Conservation (phyloP, 2,797 vertebrate species). For the Decapterus maruadsi region DNA sequence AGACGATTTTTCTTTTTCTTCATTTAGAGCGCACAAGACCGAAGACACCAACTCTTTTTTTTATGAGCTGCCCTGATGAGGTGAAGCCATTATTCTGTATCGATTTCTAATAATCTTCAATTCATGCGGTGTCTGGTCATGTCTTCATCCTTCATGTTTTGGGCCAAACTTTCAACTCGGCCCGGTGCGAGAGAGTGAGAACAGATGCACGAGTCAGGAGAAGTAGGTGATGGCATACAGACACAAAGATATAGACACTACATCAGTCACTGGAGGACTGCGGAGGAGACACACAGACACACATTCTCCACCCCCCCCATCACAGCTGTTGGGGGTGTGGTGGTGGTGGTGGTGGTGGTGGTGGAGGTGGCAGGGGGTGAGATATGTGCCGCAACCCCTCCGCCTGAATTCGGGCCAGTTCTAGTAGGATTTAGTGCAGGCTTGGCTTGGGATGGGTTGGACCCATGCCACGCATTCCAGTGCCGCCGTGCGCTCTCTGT, state of each 20-base stretch:
- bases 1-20: not conserved
- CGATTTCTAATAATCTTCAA: slow-evolving; percentile 25
- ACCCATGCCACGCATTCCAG: slow-evolving; percentile 72
- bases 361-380: not conserved
- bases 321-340: slow-evolving; percentile 68
- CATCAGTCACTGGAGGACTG: not conserved
- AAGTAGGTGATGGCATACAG: not conserved
- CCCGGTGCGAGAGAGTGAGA: not conserved
- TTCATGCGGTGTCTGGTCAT: not conserved
- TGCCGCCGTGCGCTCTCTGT: slow-evolving; percentile 22
- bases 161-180: not conserved
- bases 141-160: not conserved
- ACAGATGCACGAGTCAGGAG: not conserved
- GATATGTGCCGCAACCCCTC: slow-evolving; percentile 30
- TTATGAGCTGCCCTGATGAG: slow-evolving; percentile 19
- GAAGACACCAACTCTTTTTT: slow-evolving; percentile 28
- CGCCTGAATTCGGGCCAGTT: slow-evolving; percentile 32
- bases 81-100: slow-evolving; percentile 22
- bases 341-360: slow-evolving; percentile 2
- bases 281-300: slow-evolving; percentile 4
- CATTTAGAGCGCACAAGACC: slow-evolving; percentile 15
- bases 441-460: slow-evolving; percentile 67
- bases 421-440: slow-evolving; percentile 44
- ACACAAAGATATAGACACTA: slow-evolving; percentile 1
- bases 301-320: not conserved